Percentiles rank a stretch among this genome's conserved stretches.
Conservation (phyloP, 2,888 invertebrate species). For the Tipula lateralis region DNA sequence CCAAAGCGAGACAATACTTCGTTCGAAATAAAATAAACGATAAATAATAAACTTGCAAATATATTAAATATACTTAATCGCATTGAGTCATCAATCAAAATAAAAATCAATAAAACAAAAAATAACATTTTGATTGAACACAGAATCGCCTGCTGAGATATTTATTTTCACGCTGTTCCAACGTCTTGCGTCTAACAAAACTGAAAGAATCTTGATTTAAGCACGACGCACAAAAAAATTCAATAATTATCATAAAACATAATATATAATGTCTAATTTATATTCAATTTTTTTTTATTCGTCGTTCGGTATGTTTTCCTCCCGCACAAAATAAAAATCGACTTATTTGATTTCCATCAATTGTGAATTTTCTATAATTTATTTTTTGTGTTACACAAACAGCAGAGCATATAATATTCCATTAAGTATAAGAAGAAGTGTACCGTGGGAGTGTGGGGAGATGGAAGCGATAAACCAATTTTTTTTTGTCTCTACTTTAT, state of each 20-base stretch:
- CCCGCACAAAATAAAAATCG: neutral
- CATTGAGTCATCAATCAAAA: neutral
- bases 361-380: neutral
- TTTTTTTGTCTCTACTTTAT: neutral
- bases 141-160: neutral
- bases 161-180: neutral
- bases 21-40: neutral
- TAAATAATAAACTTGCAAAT: neutral
- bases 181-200: neutral
- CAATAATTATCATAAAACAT: neutral
- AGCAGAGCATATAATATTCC: neutral
- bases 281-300: neutral
- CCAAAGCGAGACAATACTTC: neutral
- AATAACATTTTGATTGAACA: conserved; percentile 1
- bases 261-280: conserved; percentile 11
- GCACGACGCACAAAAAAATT: neutral
- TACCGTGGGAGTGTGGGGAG: neutral
- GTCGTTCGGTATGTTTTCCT: neutral
- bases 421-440: no score
- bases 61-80: neutral
- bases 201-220: neutral
- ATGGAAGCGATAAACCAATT: neutral
- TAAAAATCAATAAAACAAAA: neutral
- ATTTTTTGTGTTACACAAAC: neutral
- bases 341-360: conserved; percentile 1